Conservation (phyloP, 2,888 invertebrate genomes). For the Hoplodrina blanda region DNA sequence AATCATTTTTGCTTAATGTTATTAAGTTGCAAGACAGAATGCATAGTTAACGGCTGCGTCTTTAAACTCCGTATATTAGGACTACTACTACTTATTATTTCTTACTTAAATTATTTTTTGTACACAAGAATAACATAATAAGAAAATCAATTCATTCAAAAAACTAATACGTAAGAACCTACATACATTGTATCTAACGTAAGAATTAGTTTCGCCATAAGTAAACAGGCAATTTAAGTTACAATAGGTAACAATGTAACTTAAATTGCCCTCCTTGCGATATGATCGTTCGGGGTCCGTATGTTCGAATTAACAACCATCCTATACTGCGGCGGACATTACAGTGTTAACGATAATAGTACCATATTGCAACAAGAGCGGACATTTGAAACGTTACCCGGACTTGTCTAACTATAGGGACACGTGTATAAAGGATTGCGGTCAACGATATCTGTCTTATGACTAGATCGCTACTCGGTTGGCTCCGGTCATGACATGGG, state of each 20-base stretch:
- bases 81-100: too few species aligned
- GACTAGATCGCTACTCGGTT: constrained; percentile 42
- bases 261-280: constrained; percentile 33
- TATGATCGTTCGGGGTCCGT: constrained; percentile 38
- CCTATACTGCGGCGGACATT: constrained; percentile 33
- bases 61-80: too few species aligned
- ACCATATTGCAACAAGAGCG: constrained; percentile 21
- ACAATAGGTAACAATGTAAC: constrained; percentile 41
- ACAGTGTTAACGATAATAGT: constrained; percentile 46
- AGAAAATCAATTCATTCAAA: constrained; percentile 8
- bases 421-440: constrained; percentile 39
- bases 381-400: constrained; percentile 39
- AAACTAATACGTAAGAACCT: neutral
- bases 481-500: constrained; percentile 65
- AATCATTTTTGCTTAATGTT: too few species aligned
- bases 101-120: too few species aligned
- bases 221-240: constrained; percentile 38
- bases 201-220: constrained; percentile 20
- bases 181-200: constrained; percentile 15
- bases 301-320: constrained; percentile 53
- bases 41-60: too few species aligned
- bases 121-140: neutral
- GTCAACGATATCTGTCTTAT: constrained; percentile 49
- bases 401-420: constrained; percentile 30
- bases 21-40: too few species aligned